phyloP scores from a whole-genome alignment of 2,888 invertebrate species.

The Graphium colonna region DNA sequence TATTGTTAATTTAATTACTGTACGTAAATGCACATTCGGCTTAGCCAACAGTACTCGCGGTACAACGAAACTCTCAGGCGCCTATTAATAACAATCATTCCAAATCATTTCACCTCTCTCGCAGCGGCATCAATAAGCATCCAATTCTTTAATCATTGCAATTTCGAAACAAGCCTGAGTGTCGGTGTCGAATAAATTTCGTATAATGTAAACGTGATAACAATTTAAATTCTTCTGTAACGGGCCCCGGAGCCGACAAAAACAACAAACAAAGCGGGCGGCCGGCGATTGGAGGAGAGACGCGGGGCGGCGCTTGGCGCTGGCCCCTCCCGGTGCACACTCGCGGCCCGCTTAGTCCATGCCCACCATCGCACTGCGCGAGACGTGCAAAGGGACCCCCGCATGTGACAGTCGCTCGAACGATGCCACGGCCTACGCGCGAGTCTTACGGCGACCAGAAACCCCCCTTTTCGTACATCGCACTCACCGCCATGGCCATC shows the following conservation, averaged over 20 bases:
- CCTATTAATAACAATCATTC: constrained; percentile 42
- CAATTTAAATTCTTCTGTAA: constrained; percentile 80
- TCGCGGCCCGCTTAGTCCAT: constrained; percentile 77
- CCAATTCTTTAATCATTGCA: constrained; percentile 77
- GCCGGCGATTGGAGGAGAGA: constrained; percentile 56
- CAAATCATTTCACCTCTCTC: constrained; percentile 42
- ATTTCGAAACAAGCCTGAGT: constrained; percentile 78
- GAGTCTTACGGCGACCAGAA: constrained; percentile 98
- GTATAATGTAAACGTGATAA: constrained; percentile 81
- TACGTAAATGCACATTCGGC: too few relatives aligned
- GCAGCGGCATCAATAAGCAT: constrained; percentile 61
- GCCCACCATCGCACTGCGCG: constrained; percentile 64
- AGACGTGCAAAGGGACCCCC: constrained; percentile 72
- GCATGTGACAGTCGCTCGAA: too few relatives aligned
- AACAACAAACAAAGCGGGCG: constrained; percentile 73
- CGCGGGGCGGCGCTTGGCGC: constrained; percentile 39
- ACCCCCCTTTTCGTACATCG: constrained; percentile 97
- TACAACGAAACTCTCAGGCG: constrained; percentile 20
- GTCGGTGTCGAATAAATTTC: constrained; percentile 79
- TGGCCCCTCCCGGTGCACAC: constrained; percentile 68
- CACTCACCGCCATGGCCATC: constrained; percentile 98
- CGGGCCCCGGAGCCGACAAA: constrained; percentile 76
- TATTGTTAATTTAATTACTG: too few relatives aligned
- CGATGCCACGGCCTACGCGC: constrained; percentile 96
- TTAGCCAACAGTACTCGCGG: too few relatives aligned